These are phyloP conservation scores for Telenomus remus DNA, from an alignment of 1,140 invertebrate species.

Conservation along the genomic window DNA sequence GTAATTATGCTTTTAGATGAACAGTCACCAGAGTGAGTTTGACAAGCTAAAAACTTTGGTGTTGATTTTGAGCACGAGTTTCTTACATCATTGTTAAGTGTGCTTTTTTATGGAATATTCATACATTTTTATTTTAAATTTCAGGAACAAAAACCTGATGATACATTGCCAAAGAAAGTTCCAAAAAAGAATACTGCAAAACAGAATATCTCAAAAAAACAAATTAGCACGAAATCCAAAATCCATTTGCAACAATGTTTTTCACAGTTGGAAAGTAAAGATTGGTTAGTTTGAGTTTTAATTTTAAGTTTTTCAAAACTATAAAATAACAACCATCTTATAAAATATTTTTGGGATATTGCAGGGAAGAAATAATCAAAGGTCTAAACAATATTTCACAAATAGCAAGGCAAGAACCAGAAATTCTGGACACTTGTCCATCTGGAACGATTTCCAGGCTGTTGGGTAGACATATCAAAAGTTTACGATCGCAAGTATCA, in stretches of 20 bases:
- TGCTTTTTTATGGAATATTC: too few species aligned
- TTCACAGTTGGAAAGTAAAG: conserved; percentile 81
- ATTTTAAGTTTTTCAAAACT: too few species aligned
- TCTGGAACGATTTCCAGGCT: conserved; percentile 79
- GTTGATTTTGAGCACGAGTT: too few species aligned
- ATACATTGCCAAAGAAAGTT: conserved; percentile 18
- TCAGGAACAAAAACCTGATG: too few species aligned
- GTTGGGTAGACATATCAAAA: conserved; percentile 86
- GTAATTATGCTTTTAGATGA: too few species aligned
- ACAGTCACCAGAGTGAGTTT: too few species aligned
- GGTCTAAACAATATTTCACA: conserved; percentile 84
- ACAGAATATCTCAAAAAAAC: conserved; percentile 22
- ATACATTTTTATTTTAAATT: too few species aligned
- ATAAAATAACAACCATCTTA: too few species aligned
- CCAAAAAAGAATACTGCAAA: conserved; percentile 26
- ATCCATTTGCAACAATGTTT: conserved; percentile 77
- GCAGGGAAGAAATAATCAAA: conserved; percentile 89
- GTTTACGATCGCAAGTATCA: conserved; percentile 92
- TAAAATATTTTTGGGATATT: too few species aligned
- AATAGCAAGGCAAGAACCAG: conserved; percentile 83
- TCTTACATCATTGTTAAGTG: too few species aligned
- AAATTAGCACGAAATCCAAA: conserved; percentile 60
- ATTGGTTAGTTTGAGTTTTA: conserved; percentile 77
- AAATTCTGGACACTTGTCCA: conserved; percentile 78
- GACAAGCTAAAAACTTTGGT: too few species aligned